phyloP scores from a whole-genome alignment of 2,113 vertebrate genomes.

The Aphyosemion australe region DNA sequence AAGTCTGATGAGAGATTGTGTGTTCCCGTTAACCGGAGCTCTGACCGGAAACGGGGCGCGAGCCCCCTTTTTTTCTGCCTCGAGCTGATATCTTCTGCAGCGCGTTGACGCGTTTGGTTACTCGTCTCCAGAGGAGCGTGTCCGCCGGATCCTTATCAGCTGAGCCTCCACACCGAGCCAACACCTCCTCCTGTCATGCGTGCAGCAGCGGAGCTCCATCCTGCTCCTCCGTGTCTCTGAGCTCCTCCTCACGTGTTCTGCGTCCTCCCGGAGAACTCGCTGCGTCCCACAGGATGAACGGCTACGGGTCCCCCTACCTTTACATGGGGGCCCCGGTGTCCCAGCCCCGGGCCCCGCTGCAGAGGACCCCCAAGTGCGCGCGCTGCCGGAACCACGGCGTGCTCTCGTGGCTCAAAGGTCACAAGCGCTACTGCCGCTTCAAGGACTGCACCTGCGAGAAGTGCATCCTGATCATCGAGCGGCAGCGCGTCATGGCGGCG shows the following conservation, averaged over 20 bases:
- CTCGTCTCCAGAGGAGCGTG: slow-evolving; percentile 67
- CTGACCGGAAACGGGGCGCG: not conserved
- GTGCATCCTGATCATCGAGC: slow-evolving; percentile 96
- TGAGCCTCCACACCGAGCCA: slow-evolving; percentile 55
- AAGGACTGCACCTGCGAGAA: slow-evolving; percentile 98
- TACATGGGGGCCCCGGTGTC: slow-evolving; percentile 94
- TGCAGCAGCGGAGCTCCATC: slow-evolving; percentile 59
- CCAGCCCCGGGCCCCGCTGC: slow-evolving; percentile 89
- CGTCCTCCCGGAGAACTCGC: slow-evolving; percentile 27
- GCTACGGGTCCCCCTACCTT: slow-evolving; percentile 94
- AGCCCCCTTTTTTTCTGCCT: not conserved
- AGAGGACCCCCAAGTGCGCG: slow-evolving; percentile 95
- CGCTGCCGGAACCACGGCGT: slow-evolving; percentile 96
- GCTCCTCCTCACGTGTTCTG: slow-evolving; percentile 21
- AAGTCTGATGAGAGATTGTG: too few relatives aligned
- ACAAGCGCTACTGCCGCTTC: slow-evolving; percentile 97
- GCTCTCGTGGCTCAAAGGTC: slow-evolving; percentile 95
- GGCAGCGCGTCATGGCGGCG: slow-evolving; percentile 96
- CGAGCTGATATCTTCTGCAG: slow-evolving; percentile 19
- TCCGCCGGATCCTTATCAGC: slow-evolving; percentile 70
- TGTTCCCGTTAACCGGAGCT: not conserved
- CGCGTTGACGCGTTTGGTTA: slow-evolving; percentile 67
- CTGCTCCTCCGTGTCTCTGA: slow-evolving; percentile 39
- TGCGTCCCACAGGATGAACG: slow-evolving; percentile 83
- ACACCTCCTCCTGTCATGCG: slow-evolving; percentile 68